Evolutionary conservation across 2,888 invertebrate species (phyloP).

Genomic region (Trichopoda pennipes): DNA sequence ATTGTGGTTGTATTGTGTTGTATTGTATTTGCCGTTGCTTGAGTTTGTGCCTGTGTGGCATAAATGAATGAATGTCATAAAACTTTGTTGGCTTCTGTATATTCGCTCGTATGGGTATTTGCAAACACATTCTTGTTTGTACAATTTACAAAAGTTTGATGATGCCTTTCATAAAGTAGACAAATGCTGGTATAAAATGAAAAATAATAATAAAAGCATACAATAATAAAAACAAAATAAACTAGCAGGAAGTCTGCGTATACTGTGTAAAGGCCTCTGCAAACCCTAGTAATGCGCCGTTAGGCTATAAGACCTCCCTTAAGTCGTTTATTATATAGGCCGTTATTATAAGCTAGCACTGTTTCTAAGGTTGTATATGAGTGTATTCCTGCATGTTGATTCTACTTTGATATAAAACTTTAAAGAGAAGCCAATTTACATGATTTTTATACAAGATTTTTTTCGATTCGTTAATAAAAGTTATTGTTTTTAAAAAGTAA

Average conservation of each 20-base stretch:
- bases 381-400: no score
- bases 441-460: no score
- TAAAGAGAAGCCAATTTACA: no score
- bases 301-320: neutral
- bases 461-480: no score
- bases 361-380: no score
- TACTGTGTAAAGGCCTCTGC: conserved; percentile 23
- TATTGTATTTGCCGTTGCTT: neutral
- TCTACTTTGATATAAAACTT: no score
- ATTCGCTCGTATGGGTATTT: neutral
- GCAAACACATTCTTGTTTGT: conserved; percentile 2
- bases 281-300: conserved; percentile 25
- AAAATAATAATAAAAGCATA: conserved; percentile 6
- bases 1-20: neutral
- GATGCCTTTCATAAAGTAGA: conserved; percentile 15
- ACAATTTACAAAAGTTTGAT: conserved; percentile 16
- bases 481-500: no score
- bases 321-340: no score
- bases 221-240: conserved; percentile 11
- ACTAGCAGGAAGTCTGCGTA: conserved; percentile 48
- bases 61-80: conserved; percentile 11
- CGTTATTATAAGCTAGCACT: no score
- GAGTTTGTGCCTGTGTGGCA: conserved; percentile 12
- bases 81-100: conserved; percentile 28
- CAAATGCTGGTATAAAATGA: neutral